Evolutionary conservation across 2,113 vertebrate genomes (phyloP).

Genomic region (Erythrolamprus reginae): DNA sequence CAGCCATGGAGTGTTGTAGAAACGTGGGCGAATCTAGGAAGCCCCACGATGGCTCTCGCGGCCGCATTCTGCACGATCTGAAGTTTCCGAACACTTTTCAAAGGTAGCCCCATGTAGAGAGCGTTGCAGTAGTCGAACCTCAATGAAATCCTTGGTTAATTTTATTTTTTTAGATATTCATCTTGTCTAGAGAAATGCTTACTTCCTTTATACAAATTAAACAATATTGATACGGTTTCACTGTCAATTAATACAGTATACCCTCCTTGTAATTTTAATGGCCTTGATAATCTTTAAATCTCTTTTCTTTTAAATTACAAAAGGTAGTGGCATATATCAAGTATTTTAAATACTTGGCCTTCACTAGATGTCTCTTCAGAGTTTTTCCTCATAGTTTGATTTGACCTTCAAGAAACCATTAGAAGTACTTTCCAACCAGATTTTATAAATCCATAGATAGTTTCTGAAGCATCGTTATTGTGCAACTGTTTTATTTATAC

Average conservation of each 20-base stretch:
- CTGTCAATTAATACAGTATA: background rate
- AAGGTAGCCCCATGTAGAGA: too few relatives aligned
- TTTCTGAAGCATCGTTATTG: background rate
- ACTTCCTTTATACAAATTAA: background rate
- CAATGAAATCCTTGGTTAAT: background rate
- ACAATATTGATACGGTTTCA: background rate
- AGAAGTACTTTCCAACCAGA: background rate
- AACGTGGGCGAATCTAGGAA: too few relatives aligned
- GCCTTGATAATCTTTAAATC: background rate
- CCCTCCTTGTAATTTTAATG: background rate
- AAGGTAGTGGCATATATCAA: conserved; percentile 10
- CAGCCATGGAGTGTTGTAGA: too few relatives aligned
- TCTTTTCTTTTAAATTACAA: conserved; percentile 8
- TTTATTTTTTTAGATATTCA: background rate
- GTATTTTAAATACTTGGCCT: conserved; percentile 1
- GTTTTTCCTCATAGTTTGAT: background rate
- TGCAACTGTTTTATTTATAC: background rate
- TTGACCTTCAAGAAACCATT: conserved; percentile 29
- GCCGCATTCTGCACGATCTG: too few relatives aligned
- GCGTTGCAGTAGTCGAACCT: too few relatives aligned
- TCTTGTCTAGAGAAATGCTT: background rate
- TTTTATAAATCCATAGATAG: conserved; percentile 1
- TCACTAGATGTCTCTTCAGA: background rate
- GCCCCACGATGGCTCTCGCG: too few relatives aligned
- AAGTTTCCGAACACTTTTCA: too few relatives aligned